Base-by-base conservation (phyloP, 2,797 vertebrate genomes). In the Myoxocephalus aenaeus region DNA sequence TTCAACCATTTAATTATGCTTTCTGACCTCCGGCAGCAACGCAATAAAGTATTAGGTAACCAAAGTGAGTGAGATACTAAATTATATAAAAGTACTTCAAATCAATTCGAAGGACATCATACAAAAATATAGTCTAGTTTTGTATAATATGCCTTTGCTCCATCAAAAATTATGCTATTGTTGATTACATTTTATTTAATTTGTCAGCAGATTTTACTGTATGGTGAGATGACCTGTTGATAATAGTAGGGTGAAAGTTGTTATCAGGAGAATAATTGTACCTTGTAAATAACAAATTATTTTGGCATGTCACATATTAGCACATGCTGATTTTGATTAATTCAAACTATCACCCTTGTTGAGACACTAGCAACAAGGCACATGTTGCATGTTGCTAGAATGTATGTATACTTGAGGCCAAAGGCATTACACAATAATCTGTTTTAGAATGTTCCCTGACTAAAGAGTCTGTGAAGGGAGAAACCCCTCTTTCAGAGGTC, bases 391-490 rank as follows among this genome's bases (percentile, higher is more conserved):
- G n/a, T 46, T 65, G 32, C 29, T 51, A n/a, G n/a, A 27, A 27
- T 27, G 25, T 27, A 27, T 67, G 54, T 25, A 5, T 17, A 29
- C 61, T 61, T 7, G 56, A 40, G 20, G 20, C 57, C 17, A 15
- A 25, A 51, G 27, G 36, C 27, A 25, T 11, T 11, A 25, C 29
- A 14, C 15, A 40, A 17, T 65, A 51, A 63, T 57, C 36, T 38
- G 53, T 22, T 70, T 46, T 53, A 36, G 38, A 10, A 71, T 53
- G 29, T 59, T 36, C 46, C 17, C 64, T 64, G 61, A 65, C 50
- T 44, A 50, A 73, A 53, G 63, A 62, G 61, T n/a, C 18, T 67
- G 18, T 51, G 32, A 71, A 38, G 14, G 59, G 20, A 70, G 48
- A 51, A 63, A 38, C 42, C 7, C 51, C 8, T 70, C 53, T 67